Evolutionary conservation across 2,888 invertebrate genomes (phyloP), one percentile per base, ranked within the genome.

Genomic region (Dynastes grantii): DNA sequence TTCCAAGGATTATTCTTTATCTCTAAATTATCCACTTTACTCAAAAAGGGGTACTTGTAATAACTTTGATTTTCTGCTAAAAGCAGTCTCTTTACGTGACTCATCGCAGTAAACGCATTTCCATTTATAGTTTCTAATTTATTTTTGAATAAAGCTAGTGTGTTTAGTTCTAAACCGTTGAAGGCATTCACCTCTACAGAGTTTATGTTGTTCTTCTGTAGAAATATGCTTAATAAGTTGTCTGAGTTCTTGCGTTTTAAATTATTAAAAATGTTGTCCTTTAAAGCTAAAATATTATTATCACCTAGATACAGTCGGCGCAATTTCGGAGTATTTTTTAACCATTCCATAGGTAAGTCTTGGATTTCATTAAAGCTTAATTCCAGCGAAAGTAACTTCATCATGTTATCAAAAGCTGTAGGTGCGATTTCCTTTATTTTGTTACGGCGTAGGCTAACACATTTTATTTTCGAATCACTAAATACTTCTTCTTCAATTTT

Each of bases 331-430:
- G 83, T 85, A 11, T 81, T 79, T 68, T 81, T 78, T 76, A 85
- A 85, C 85, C 84, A 85, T 22, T 83, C 79, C 6, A 81, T 81
- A 11, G 83, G 81, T 81, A 84, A 82, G 32, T 77, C 76, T 13
- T 81, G 80, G 22, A 85, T 80, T 79, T 82, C 84, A 78, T 85
- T 85, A 78, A 85, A 80, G 63, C 84, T 83, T 22, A 85, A 79
- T 11, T 81, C 80, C 3, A 85, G 53, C 13, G 84, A 79, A 13
- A 76, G 83, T 68, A 85, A 82, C 68, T 85, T 84, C 1, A 84
- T 82, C 80, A 85, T 82, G 73, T 85, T 77, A 55, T 85, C 83
- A 37, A 85, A 85, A 11, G 85, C 85, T 55, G 81, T 82, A 3
- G 83, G 81, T 45, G 84, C 81, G 11, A 85, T 82, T 6, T 79